These are phyloP conservation scores for Hydrocynus forskahlii DNA, from an alignment of 2,797 vertebrate species.

Conservation along the genomic window DNA sequence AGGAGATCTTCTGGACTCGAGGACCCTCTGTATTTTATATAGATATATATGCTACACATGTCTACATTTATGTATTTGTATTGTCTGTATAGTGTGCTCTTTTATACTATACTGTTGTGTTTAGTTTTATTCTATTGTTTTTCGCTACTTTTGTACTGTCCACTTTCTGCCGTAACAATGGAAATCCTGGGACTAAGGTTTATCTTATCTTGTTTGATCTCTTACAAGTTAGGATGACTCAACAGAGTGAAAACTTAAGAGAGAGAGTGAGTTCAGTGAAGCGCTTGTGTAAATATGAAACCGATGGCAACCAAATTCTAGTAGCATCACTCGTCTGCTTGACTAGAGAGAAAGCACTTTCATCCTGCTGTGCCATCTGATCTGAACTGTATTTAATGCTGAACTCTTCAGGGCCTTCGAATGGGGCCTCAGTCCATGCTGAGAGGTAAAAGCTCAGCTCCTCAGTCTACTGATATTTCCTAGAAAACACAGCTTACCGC, in stretches of 20 bases:
- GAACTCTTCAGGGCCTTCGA: background rate
- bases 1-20: no score
- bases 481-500: background rate
- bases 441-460: background rate
- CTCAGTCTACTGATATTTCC: background rate
- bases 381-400: slow-evolving; percentile 9
- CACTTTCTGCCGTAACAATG: no score
- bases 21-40: no score
- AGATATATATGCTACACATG: no score
- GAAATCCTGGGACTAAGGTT: no score
- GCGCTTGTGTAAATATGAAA: background rate
- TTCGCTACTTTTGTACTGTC: no score
- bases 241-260: background rate
- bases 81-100: no score
- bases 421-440: background rate
- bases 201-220: no score
- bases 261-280: background rate
- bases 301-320: no score
- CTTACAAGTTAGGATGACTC: background rate
- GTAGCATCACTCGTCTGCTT: background rate
- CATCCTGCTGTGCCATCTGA: slow-evolving; percentile 1
- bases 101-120: no score
- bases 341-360: background rate
- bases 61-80: no score
- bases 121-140: no score